phyloP scores from a whole-genome alignment of 2,888 invertebrate species.

The Apamea epomidion region DNA sequence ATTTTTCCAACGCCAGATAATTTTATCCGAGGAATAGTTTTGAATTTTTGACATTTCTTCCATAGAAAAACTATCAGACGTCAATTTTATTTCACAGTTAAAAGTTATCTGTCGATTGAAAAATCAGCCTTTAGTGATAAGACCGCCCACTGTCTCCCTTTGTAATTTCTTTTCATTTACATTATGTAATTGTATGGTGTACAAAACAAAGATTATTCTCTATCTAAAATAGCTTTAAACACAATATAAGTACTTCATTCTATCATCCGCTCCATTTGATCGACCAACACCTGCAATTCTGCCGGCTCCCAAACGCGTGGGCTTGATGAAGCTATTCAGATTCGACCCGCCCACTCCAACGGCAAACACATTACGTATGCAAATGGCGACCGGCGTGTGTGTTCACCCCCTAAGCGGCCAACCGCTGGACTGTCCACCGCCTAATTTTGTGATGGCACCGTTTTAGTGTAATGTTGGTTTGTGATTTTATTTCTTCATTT shows the following conservation, averaged over 20 bases:
- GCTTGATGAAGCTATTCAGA: constrained; percentile 61
- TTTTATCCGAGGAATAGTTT: too few species aligned
- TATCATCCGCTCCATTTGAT: constrained; percentile 13
- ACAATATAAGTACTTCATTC: constrained; percentile 2
- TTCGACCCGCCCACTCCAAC: constrained; percentile 44
- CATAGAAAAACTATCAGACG: too few species aligned
- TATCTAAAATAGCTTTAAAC: constrained; percentile 3
- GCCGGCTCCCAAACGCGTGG: constrained; percentile 43
- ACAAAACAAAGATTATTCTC: neutral
- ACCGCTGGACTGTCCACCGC: constrained; percentile 14
- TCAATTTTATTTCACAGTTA: too few species aligned
- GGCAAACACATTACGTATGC: constrained; percentile 63
- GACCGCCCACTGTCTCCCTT: neutral
- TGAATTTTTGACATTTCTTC: too few species aligned
- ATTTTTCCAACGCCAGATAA: too few species aligned
- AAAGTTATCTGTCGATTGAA: too few species aligned
- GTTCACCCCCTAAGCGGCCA: constrained; percentile 38
- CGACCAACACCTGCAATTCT: constrained; percentile 18
- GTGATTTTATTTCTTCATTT: constrained; percentile 54
- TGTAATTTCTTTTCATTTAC: neutral
- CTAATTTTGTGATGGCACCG: constrained; percentile 37
- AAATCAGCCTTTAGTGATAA: neutral
- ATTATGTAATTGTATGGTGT: neutral
- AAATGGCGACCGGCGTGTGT: constrained; percentile 53
- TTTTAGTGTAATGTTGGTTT: constrained; percentile 20